Percentiles rank a stretch among this genome's conserved stretches.
These are phyloP conservation scores for Bettongia penicillata DNA, from an alignment of 2,113 vertebrate genomes.

Conservation along the genomic window DNA sequence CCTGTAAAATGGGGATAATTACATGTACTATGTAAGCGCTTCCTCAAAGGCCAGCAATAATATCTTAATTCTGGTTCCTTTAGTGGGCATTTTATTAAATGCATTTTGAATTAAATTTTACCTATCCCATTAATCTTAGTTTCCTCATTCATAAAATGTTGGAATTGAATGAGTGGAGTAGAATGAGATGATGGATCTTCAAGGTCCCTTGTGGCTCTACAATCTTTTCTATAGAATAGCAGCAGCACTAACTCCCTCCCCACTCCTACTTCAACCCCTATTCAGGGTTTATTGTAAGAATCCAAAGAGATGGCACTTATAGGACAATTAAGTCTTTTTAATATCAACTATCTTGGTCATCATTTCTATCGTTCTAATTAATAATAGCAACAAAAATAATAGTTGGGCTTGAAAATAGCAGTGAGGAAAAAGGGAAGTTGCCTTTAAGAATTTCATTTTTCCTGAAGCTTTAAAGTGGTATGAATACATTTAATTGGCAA, in stretches of 20 bases:
- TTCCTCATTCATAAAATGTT: background rate
- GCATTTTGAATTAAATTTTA: background rate
- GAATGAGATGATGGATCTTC: background rate
- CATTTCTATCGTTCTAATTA: constrained; percentile 17
- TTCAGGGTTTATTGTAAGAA: background rate
- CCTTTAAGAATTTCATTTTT: constrained; percentile 36
- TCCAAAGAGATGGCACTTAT: background rate
- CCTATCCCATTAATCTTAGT: background rate
- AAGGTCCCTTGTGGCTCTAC: background rate
- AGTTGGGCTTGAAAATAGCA: background rate
- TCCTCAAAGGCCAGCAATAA: background rate
- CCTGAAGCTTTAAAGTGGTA: constrained; percentile 11
- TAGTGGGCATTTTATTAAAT: background rate
- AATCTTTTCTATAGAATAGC: background rate
- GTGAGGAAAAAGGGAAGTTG: background rate
- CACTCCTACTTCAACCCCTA: background rate
- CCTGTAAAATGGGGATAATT: background rate
- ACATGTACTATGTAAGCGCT: background rate
- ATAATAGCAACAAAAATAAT: background rate
- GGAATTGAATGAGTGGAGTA: background rate
- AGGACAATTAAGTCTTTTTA: background rate
- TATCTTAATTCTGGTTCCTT: background rate
- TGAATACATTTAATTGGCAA: constrained; percentile 8
- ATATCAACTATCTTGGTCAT: background rate
- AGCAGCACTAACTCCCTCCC: background rate